These are phyloP conservation scores for Conomelus anceps DNA, from an alignment of 2,888 invertebrate genomes.

Conservation along the genomic window DNA sequence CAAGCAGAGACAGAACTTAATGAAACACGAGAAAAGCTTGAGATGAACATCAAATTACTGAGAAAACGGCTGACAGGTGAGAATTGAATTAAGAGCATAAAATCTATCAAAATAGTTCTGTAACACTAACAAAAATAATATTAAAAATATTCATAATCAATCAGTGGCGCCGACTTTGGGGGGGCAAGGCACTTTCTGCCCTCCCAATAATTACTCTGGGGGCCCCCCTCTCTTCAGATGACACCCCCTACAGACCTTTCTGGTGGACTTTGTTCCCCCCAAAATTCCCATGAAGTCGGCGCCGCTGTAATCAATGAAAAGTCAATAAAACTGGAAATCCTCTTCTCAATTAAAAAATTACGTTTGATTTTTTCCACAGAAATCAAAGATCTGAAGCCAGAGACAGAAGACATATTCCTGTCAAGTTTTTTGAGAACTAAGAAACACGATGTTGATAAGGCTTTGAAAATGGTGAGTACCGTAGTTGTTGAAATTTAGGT, in stretches of 20 bases:
- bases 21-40: background rate
- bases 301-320: no score
- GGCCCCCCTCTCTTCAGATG: no score
- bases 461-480: constrained; percentile 1
- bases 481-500: no score
- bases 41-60: background rate
- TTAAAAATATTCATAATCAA: no score
- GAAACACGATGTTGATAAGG: constrained; percentile 1
- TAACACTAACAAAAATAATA: background rate
- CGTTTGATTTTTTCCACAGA: background rate
- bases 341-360: no score
- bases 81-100: background rate
- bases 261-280: no score
- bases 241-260: no score
- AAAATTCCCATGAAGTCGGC: no score
- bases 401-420: background rate
- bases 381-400: background rate
- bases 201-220: no score
- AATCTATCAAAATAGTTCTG: background rate
- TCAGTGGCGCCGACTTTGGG: no score
- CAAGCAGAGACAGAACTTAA: background rate
- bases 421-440: background rate
- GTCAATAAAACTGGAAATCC: no score
- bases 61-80: background rate
- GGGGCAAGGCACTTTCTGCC: no score